A percentile compares a stretch with the other conserved stretches of the same genome.
These are phyloP conservation scores for Odontesthes bonariensis DNA, from an alignment of 2,113 vertebrate genomes.

Conservation along the genomic window DNA sequence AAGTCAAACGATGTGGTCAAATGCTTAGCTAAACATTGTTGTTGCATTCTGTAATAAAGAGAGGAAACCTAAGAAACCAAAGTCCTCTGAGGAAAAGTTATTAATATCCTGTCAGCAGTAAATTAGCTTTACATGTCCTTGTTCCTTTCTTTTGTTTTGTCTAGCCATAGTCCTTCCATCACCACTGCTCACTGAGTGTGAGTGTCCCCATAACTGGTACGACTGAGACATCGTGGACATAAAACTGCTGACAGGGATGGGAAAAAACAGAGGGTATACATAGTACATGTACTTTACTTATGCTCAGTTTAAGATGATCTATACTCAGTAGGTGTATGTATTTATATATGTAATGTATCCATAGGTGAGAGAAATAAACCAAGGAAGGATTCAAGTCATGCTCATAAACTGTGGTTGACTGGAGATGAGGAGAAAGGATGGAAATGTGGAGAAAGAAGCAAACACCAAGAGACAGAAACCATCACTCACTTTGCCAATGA, in stretches of 20 bases:
- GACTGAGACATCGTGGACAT: conserved; percentile 50
- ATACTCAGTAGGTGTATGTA: conserved; percentile 24
- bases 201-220: conserved; percentile 35
- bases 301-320: conserved; percentile 37
- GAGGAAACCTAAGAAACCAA: conserved; percentile 71
- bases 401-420: conserved; percentile 26
- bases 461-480: conserved; percentile 44
- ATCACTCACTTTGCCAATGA: conserved; percentile 32
- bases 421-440: conserved; percentile 33
- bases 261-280: conserved; percentile 39
- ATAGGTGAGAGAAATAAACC: conserved; percentile 54
- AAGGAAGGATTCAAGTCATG: conserved; percentile 20
- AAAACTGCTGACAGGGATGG: conserved; percentile 59
- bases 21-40: conserved; percentile 76
- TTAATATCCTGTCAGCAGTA: conserved; percentile 78
- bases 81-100: conserved; percentile 63
- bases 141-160: conserved; percentile 70
- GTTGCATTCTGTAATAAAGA: conserved; percentile 72
- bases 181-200: conserved; percentile 19
- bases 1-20: conserved; percentile 64
- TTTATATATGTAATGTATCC: conserved; percentile 41
- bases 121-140: conserved; percentile 68
- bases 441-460: conserved; percentile 42
- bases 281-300: conserved; percentile 50
- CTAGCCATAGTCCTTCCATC: conserved; percentile 42